A percentile compares a stretch with the other conserved stretches of the same genome.
Evolutionary conservation across 2,888 invertebrate genomes (phyloP).

Genomic region (Lypha dubia): DNA sequence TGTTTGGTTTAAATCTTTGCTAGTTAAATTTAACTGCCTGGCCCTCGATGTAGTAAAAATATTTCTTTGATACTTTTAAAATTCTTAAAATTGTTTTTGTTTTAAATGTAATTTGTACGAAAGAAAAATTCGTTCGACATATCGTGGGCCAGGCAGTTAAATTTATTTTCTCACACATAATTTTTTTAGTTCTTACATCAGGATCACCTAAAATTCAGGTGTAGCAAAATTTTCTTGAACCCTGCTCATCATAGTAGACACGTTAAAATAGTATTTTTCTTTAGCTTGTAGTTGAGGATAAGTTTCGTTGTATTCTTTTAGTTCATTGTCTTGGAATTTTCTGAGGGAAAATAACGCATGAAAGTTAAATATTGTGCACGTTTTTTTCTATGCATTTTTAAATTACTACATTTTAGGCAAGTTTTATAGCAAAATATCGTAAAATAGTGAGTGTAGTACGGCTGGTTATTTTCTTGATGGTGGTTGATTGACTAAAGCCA

Average conservation of each 20-base stretch:
- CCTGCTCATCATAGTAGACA: neutral
- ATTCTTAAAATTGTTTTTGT: no score
- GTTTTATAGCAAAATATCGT: conserved; percentile 31
- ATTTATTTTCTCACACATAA: no score
- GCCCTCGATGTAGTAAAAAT: no score
- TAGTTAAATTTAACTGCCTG: no score
- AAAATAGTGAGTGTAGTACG: conserved; percentile 18
- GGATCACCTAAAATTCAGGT: no score
- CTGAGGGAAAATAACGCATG: conserved; percentile 17
- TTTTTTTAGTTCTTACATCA: no score
- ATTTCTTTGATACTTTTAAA: no score
- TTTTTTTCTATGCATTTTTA: neutral
- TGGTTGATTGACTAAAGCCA: conserved; percentile 57
- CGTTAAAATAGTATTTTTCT: conserved; percentile 20
- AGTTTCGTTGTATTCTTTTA: conserved; percentile 39
- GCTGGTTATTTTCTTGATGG: conserved; percentile 21
- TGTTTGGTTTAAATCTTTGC: no score
- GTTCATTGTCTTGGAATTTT: neutral
- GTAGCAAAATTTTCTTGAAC: neutral
- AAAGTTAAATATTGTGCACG: neutral
- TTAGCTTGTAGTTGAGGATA: conserved; percentile 46
- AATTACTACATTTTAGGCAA: conserved; percentile 29
- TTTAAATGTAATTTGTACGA: no score
- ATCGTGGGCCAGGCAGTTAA: no score
- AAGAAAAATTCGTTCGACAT: no score